phyloP scores from a whole-genome alignment of 2,113 vertebrate genomes.

The Dunckerocampus dactyliophorus region DNA sequence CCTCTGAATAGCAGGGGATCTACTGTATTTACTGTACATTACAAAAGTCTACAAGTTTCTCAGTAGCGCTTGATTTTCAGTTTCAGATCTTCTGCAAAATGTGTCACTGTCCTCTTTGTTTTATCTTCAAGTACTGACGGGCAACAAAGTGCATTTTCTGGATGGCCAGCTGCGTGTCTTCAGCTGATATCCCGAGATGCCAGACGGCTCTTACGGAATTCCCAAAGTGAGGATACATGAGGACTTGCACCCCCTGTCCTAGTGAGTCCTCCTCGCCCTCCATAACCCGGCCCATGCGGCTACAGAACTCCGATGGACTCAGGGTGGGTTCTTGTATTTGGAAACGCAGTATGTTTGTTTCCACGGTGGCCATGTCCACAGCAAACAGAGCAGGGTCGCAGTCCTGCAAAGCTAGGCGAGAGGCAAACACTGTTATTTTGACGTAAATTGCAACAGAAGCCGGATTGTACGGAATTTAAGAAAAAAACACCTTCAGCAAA shows the following conservation, averaged over 20 bases:
- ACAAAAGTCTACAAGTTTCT: neutral
- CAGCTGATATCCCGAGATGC: conserved; percentile 72
- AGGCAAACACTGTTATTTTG: neutral
- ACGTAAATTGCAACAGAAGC: neutral
- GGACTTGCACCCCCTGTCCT: conserved; percentile 61
- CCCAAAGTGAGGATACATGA: conserved; percentile 70
- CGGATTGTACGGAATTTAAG: neutral
- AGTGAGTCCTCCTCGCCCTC: conserved; percentile 62
- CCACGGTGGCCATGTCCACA: conserved; percentile 60
- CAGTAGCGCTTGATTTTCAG: neutral
- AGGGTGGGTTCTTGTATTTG: conserved; percentile 19
- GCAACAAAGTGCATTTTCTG: conserved; percentile 77
- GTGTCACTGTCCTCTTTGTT: neutral
- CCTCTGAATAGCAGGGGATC: too few species aligned
- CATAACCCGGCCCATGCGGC: conserved; percentile 58
- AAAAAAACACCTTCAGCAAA: conserved; percentile 76
- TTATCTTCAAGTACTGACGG: conserved; percentile 33
- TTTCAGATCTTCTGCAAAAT: neutral
- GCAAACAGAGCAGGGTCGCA: conserved; percentile 67
- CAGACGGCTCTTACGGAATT: conserved; percentile 67
- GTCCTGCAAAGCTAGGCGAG: conserved; percentile 51
- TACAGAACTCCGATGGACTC: conserved; percentile 70
- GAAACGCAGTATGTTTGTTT: conserved; percentile 81
- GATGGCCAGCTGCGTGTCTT: conserved; percentile 71
- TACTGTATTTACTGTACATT: neutral